Base-by-base conservation (phyloP, 92 coral and sea anemone species). In the Phymanthus crucifer region DNA sequence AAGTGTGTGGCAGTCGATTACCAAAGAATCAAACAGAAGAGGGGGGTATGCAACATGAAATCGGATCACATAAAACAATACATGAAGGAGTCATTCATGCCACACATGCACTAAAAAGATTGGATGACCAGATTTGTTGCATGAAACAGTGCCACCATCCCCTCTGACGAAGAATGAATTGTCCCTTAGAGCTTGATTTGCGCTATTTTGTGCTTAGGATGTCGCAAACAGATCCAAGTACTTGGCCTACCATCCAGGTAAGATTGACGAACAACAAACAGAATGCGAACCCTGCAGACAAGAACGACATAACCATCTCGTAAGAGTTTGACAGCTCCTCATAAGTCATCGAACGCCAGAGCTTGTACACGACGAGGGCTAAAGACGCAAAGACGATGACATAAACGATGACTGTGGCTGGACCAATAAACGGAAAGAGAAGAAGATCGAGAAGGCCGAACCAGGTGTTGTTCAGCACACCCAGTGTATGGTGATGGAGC, bases 271-370 rank as follows among this genome's bases (percentile, higher is more conserved):
- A 26, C 71, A 89, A 66, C 4, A 84, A 74, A 8, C 50, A 82
- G 19, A 89, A 85, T 0, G 93, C 83, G 35, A 89, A 61, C 5
- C 78, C 87, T 1, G 90, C 93, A 0, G 89, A 80, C 26, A 89
- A 65, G 31, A 89, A 80, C 37, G 83, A 83, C 32, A 81, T 56
- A 66, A 89, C 38, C 19, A 89, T 56, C 23, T 89, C 93, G 43
- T 72, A 48, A 3, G 61, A 31, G 77, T 82, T 80, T 12, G 57
- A 11, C 40, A 89, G 38, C 73, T 82, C 87, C 38, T 78, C 82
- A 32, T 76, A 83, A 1, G 78, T 27, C 37, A 78, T 54, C 10
- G 87, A 34, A n/a, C 67, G 73, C 56, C 72, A 85, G 58, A 50
- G n/a, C 73, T 68, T 76, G 82, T 58, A 64, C 72, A 75, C 18